Percentiles rank a stretch among this genome's conserved stretches.
phyloP scores from a whole-genome alignment of 2,888 invertebrate species.

The Synanthedon vespiformis region DNA sequence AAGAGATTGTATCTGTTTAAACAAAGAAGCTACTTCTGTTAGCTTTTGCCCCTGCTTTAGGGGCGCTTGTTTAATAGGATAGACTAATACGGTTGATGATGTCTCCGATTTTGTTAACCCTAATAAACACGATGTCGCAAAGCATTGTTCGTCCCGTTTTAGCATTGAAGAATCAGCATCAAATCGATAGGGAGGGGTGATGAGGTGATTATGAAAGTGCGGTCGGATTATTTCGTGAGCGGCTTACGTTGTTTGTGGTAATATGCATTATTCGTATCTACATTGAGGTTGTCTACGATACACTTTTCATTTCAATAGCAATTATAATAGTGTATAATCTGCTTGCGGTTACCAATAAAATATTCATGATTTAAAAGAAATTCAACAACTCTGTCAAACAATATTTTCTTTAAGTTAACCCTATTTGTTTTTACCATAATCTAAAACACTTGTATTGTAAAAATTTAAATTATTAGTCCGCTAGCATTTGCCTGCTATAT shows the following conservation, averaged over 20 bases:
- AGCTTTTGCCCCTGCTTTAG: constrained; percentile 49
- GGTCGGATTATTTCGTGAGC: constrained; percentile 40
- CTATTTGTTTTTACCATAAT: no score
- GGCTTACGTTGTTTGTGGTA: constrained; percentile 33
- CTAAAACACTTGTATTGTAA: no score
- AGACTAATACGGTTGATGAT: constrained; percentile 65
- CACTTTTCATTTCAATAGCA: no score
- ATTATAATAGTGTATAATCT: no score
- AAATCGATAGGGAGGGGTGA: constrained; percentile 14
- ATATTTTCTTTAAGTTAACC: no score
- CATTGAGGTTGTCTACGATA: not conserved
- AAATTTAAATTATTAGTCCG: no score
- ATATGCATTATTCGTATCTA: constrained; percentile 14
- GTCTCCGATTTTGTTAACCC: constrained; percentile 50
- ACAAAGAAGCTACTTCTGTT: constrained; percentile 65
- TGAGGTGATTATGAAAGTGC: constrained; percentile 28
- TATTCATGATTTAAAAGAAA: no score
- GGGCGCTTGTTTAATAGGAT: constrained; percentile 60
- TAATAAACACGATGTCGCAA: constrained; percentile 36
- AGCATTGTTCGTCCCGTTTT: constrained; percentile 24
- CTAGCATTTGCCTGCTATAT: no score
- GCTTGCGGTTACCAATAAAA: no score
- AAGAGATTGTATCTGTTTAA: constrained; percentile 69
- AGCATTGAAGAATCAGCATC: constrained; percentile 11
- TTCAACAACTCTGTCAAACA: no score